phyloP scores from a whole-genome alignment of 2,797 vertebrate genomes.

The Calcarius lapponicus region DNA sequence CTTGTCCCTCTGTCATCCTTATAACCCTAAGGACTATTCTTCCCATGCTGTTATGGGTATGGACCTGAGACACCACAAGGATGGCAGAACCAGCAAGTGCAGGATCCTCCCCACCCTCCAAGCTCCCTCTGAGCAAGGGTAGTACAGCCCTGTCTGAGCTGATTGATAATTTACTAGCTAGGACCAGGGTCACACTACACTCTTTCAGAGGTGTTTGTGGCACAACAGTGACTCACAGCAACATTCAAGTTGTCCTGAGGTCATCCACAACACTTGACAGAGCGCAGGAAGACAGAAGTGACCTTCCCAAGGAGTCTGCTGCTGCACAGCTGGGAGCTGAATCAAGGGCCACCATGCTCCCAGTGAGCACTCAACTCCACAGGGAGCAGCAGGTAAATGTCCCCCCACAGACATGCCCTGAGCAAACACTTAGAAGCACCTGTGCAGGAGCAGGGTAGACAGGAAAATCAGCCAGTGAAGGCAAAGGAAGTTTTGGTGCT shows the following conservation, averaged over 20 bases:
- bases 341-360: neutral
- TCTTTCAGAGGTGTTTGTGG: neutral
- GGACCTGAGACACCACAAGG: neutral
- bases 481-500: neutral
- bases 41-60: neutral
- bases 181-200: neutral
- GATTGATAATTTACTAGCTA: neutral
- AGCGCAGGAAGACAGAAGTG: neutral
- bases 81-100: neutral
- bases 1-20: neutral
- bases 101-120: neutral
- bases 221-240: neutral
- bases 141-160: neutral
- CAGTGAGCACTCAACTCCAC: neutral
- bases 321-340: neutral
- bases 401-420: neutral
- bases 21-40: neutral
- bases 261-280: neutral
- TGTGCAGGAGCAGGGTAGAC: neutral
- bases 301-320: neutral
- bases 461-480: neutral
- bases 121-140: neutral
- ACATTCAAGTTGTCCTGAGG: neutral
- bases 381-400: neutral
- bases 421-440: neutral